Percentiles rank a stretch among this genome's conserved stretches.
phyloP scores from a whole-genome alignment of 2,113 vertebrate species.

The Gymnobelideus leadbeateri region DNA sequence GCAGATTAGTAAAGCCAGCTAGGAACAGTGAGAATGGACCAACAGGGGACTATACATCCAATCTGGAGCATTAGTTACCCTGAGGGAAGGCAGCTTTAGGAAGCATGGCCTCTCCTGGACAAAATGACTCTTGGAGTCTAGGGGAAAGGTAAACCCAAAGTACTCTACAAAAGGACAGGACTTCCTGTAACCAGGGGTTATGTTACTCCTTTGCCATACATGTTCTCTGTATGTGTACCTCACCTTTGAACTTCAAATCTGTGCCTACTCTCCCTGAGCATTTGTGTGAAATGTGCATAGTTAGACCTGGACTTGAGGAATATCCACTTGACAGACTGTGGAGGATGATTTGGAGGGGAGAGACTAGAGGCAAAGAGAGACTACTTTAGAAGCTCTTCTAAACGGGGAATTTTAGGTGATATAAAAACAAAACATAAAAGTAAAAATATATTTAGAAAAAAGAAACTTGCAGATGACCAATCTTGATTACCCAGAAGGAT shows the following conservation, averaged over 20 bases:
- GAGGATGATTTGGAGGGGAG: neutral
- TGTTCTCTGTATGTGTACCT: neutral
- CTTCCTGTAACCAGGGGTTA: neutral
- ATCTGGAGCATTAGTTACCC: neutral
- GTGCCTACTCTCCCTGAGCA: neutral
- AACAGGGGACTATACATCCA: neutral
- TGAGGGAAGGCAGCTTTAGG: neutral
- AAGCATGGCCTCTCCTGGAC: neutral
- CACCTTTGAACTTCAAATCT: neutral
- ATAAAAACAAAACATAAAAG: neutral
- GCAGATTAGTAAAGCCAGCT: too few relatives aligned
- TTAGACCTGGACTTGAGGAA: too few relatives aligned
- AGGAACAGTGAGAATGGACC: too few relatives aligned
- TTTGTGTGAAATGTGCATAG: neutral
- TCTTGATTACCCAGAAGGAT: neutral
- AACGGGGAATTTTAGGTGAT: neutral
- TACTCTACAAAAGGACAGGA: neutral
- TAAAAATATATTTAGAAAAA: neutral
- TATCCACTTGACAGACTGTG: too few relatives aligned
- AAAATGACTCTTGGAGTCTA: neutral
- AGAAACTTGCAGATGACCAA: neutral
- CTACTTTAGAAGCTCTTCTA: neutral
- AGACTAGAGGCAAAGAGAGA: neutral
- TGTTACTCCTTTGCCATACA: neutral
- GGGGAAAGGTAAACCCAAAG: neutral